Evolutionary conservation across 2,797 vertebrate genomes (phyloP).

Genomic region (Pseudomugil gertrudae): DNA sequence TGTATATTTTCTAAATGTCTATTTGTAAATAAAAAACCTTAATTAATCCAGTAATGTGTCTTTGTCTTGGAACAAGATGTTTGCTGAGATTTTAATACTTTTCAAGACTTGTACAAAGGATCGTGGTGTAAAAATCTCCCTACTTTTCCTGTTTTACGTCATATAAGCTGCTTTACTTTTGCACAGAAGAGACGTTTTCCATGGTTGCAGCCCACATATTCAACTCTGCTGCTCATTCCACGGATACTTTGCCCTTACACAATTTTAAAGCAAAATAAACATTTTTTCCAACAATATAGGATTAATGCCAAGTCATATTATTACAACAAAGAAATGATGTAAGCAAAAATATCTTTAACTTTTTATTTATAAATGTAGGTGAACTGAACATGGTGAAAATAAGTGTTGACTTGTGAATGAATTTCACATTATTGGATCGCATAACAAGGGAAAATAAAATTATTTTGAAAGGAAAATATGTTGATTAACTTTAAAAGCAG

Average conservation of each 20-base stretch:
- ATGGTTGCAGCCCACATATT: background rate
- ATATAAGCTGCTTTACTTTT: no score
- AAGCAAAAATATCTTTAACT: no score
- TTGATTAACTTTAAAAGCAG: background rate
- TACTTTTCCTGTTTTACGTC: no score
- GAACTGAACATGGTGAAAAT: background rate
- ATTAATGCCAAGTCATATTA: no score
- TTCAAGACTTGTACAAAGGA: background rate
- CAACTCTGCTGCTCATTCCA: no score
- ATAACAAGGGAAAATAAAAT: background rate
- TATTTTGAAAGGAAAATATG: background rate
- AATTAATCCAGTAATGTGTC: background rate
- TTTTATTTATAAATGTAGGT: background rate
- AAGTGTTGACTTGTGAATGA: background rate
- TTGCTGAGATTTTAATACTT: background rate
- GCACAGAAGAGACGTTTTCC: no score
- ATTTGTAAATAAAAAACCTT: constrained; percentile 54
- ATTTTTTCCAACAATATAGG: no score
- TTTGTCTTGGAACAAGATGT: background rate
- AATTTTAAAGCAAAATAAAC: no score
- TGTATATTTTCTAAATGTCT: constrained; percentile 41
- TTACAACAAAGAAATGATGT: no score
- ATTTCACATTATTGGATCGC: background rate
- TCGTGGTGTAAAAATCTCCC: background rate
- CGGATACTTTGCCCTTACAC: no score